Evolutionary conservation across 2,113 vertebrate species (phyloP).

Genomic region (Indri indri): DNA sequence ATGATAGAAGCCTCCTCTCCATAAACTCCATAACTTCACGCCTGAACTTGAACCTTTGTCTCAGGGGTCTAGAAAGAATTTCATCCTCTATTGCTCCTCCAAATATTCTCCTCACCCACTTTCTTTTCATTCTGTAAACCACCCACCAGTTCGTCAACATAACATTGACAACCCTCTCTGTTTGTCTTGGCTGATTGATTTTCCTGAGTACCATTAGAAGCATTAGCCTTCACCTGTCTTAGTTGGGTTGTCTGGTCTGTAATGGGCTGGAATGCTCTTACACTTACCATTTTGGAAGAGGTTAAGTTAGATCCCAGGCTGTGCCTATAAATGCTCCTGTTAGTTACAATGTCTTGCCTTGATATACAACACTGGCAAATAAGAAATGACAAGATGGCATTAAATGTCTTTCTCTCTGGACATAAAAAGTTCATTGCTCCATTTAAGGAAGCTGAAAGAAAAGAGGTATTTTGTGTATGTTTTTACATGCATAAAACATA

Average conservation of each 20-base stretch:
- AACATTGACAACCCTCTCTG: not conserved
- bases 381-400: not conserved
- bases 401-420: constrained; percentile 4
- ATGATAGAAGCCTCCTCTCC: constrained; percentile 10
- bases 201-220: constrained; percentile 13
- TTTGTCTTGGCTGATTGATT: constrained; percentile 57
- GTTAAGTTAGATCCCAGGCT: constrained; percentile 7
- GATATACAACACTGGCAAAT: not conserved
- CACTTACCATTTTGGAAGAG: constrained; percentile 24
- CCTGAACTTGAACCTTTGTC: constrained; percentile 63
- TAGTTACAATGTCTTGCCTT: not conserved
- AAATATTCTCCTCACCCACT: not conserved
- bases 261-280: constrained; percentile 35
- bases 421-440: not conserved
- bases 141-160: not conserved
- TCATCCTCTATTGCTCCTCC: constrained; percentile 34
- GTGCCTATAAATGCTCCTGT: not conserved
- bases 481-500: not conserved
- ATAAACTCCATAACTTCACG: constrained; percentile 32
- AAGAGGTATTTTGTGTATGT: not conserved
- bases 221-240: not conserved
- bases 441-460: not conserved
- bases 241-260: not conserved
- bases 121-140: not conserved
- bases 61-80: constrained; percentile 62